Evolutionary conservation across 2,888 invertebrate species (phyloP), one percentile per base, ranked within the genome.

Genomic region (Athetis lepigone): DNA sequence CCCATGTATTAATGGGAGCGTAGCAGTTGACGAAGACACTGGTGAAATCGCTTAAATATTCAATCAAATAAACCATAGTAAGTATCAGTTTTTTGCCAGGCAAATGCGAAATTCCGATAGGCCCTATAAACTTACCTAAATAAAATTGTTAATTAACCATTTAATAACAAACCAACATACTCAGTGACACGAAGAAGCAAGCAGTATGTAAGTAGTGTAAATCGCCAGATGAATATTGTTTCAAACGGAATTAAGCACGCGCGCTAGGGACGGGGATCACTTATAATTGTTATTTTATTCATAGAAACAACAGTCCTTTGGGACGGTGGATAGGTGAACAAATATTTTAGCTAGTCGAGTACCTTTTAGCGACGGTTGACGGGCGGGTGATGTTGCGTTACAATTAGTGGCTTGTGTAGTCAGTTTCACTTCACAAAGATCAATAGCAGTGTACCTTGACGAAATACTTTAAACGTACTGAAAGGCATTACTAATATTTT

Each of bases 231-330:
- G 94, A 92, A 93, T 94, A 94, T 94, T 94, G 91, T 94, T 94
- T 94, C 93, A 94, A 94, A 93, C 91, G 92, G 93, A 94, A 94
- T 94, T 92, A 94, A 89, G 90, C 92, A 92, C 94, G 93, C 92
- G 85, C 88, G 84, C 79, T 83, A 86, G 91, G 89, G 90, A 83
- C 84, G 85, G 86, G 87, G 92, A 93, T 92, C 93, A 95, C 94
- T 94, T 94, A 94, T 95, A 95, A 95, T 95, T 95, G 95, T 95
- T 95, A 95, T 95, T 95, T 95, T 95, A 95, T 95, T 95, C 95
- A 95, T 95, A 95, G 95, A 92, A 95, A 94, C 88, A 93, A 92
- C 91, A 92, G 87, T 91, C 94, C 93, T 87, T 62, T 69, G 91
- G 91, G 93, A 88, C 84, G 70, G 64, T 79, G 87, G 89, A 91